These are phyloP conservation scores for Xiphorhynchus erythropygius DNA, from an alignment of 2,797 vertebrate genomes.

Conservation along the genomic window DNA sequence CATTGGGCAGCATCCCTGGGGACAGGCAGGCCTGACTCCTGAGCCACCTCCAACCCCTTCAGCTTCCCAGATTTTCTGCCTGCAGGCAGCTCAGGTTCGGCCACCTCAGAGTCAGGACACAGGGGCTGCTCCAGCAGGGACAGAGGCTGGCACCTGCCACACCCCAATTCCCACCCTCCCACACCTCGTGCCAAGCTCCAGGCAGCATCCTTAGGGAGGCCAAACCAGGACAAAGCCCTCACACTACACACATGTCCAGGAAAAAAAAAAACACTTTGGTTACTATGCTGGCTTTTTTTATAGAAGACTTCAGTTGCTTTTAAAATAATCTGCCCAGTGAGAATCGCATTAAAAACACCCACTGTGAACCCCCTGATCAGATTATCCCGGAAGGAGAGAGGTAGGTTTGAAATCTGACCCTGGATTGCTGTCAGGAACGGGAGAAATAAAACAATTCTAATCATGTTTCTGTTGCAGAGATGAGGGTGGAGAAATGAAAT, in stretches of 20 bases:
- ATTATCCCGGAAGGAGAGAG: background rate
- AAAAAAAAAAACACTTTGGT: background rate
- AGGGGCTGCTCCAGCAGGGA: background rate
- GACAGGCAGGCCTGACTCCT: background rate
- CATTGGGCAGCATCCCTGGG: accelerated
- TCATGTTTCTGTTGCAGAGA: accelerated
- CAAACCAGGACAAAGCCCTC: background rate
- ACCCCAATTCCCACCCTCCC: background rate
- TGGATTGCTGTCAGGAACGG: background rate
- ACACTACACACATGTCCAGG: accelerated
- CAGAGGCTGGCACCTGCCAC: background rate
- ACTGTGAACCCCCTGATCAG: background rate
- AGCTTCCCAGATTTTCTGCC: background rate
- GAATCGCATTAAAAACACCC: background rate
- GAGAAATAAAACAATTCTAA: background rate
- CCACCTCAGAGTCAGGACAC: accelerated
- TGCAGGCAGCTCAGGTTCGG: background rate
- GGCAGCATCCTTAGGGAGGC: background rate
- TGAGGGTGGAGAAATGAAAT: background rate
- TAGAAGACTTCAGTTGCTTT: background rate
- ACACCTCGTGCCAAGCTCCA: too few species aligned
- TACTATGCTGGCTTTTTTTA: background rate
- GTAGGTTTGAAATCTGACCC: background rate
- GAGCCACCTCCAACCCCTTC: background rate
- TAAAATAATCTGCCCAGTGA: background rate